Base-by-base conservation (phyloP, 2,113 vertebrate species). In the Dromas ardeola region DNA sequence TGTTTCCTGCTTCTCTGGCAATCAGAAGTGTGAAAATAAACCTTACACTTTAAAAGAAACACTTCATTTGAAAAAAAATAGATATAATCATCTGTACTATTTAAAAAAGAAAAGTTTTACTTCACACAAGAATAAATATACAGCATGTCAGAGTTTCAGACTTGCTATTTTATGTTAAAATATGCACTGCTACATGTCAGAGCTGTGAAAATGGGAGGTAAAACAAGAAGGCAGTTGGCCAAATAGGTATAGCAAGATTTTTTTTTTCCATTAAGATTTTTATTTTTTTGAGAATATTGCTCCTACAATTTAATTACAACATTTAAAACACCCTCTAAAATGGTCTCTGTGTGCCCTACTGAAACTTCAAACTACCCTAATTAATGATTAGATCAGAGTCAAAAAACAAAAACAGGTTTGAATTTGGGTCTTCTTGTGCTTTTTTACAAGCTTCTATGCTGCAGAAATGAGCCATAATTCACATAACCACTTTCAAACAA, bases 1-100 rank as follows among this genome's bases (percentile, higher is more conserved):
- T 95, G 84, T 97, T 97, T 97, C 96, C 93, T 97, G 94, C 97
- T 97, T 97, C 93, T 96, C 88, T 83, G 91, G 97, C 98, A 98
- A 98, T 98, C 98, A 98, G 90, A 98, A 98, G 91, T 98, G 98
- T 95, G 97, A 98, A 99, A 98, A 98, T 98, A 98, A 99, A 98
- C 94, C 74, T 97, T 97, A 74, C 63, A 81, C 81, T 97, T 97
- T 95, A 96, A 97, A 97, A 97, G 91, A 96, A 98, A 97, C 72
- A 94, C 94, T 89, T 80, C 63, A 42, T 94, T 96, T 95, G n/a
- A 70, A 88, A 89, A 86, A 96, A 97, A 97, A 85, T 53, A 93
- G 79, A 93, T 95, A 84, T 86, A 97, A 97, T 97, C 81, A 97
- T 97, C 83, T 90, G 86, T 43, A 96, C 87, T 95, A 88, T 92